Conservation (phyloP, 2,797 vertebrate genomes). For the Bovichtus variegatus region DNA sequence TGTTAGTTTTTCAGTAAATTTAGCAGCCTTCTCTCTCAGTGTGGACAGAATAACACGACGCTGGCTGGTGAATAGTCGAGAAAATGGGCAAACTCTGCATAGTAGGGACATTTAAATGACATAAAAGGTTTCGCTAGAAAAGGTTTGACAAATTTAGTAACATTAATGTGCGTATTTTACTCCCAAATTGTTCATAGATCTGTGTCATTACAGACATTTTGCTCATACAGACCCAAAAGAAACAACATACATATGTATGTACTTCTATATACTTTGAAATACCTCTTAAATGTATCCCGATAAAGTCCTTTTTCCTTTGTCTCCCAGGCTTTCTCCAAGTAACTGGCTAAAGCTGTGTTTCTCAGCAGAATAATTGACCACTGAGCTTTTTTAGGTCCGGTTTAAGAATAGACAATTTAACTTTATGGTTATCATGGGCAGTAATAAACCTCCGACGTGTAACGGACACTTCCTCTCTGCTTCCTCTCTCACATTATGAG, state of each 20-base stretch:
- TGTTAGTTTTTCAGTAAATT: not conserved
- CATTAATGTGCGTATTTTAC: not conserved
- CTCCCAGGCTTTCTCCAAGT: not conserved
- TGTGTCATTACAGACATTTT: not conserved
- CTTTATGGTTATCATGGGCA: not conserved
- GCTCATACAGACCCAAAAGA: not conserved
- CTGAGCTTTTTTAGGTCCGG: too few species aligned
- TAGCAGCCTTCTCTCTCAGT: not conserved
- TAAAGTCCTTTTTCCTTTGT: not conserved
- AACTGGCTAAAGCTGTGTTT: not conserved
- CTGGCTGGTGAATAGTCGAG: not conserved
- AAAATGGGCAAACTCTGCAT: not conserved
- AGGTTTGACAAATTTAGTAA: not conserved
- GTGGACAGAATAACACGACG: not conserved
- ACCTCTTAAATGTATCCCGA: not conserved
- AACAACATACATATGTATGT: not conserved
- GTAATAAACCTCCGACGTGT: not conserved
- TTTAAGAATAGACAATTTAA: not conserved
- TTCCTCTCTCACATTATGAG: conserved; percentile 10
- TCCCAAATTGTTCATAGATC: not conserved
- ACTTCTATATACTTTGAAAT: not conserved
- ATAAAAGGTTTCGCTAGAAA: too few species aligned
- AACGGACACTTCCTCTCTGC: conserved; percentile 14
- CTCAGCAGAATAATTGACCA: not conserved
- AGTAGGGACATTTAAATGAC: too few species aligned